Base-by-base conservation (phyloP, 2,888 invertebrate species). In the Caenorhabditis doughertyi region DNA sequence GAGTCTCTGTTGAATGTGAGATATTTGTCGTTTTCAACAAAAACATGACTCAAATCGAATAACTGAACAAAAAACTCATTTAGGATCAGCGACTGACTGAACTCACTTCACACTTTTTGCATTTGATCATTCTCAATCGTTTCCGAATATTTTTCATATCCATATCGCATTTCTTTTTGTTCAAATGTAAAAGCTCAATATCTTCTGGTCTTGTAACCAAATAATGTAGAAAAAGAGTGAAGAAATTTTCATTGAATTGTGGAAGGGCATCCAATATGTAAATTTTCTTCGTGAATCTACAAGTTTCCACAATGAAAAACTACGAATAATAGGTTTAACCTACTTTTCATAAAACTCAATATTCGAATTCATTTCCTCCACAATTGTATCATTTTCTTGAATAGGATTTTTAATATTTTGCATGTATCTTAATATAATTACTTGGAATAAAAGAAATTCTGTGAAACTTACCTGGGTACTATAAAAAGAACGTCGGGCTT, bases 401-500 rank as follows among this genome's bases (percentile, higher is more conserved):
- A 80, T 51, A 29, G 42, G 32, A 21, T 29, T n/a, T 21, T 51
- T 68, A 16, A 35, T 51, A 29, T 55, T 55, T 35, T 51, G 51
- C 39, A 9, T 42, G 29, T 64, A 47, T 7, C 64, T 47, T 55
- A 18, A 27, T 39, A 39, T 13, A 9, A 39, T 13, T 8, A 42
- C 0, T 25, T 44, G 16, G 3, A 23, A n/a, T 16, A 2, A 35
- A 55, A 55, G 3, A 55, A 49, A 25, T 51, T 3, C 27, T 53
- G n/a, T n/a, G n/a, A n/a, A n/a, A n/a, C n/a, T n/a, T 27, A 67
- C 74, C 67, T 58, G 0, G 76, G 47, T 2, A 51, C 23, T 11
- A 79, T 65, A 21, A 79, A 65, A 0, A 79, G 39, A 39, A 79
- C 65, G 49, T 79, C 79, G 0, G 71, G 79, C 29, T 79, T 79